Conservation (phyloP, 2,113 vertebrate genomes). For the Pelusios castaneus region DNA sequence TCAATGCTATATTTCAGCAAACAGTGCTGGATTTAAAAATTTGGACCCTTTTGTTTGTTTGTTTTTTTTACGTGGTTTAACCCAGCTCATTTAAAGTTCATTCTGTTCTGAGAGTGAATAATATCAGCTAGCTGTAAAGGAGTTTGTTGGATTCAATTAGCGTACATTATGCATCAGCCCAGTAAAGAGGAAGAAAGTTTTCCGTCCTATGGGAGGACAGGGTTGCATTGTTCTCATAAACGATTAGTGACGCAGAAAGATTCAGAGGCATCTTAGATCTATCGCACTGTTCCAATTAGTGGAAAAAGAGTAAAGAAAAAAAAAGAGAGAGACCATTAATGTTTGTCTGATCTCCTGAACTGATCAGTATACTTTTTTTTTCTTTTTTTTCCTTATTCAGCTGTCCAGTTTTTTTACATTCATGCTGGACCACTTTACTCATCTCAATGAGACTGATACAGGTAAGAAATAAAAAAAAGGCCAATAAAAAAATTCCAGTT, state of each 20-base stretch:
- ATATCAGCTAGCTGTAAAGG: background rate
- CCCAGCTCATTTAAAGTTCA: background rate
- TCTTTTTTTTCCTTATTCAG: constrained; percentile 74
- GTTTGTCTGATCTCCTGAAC: background rate
- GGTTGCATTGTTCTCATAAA: background rate
- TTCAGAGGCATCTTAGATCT: background rate
- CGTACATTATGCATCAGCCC: background rate
- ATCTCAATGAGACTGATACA: constrained; percentile 76
- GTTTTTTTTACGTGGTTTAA: background rate
- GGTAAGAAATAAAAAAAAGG: constrained; percentile 77
- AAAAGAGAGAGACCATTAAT: background rate
- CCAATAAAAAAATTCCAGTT: background rate
- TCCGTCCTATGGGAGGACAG: background rate
- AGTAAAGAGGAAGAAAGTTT: background rate
- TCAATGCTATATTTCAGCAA: background rate
- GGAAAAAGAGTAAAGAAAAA: background rate
- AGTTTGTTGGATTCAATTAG: background rate
- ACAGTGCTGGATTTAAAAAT: background rate
- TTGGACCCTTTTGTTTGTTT: background rate
- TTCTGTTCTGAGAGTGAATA: background rate
- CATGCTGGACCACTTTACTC: constrained; percentile 90
- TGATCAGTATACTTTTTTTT: constrained; percentile 42
- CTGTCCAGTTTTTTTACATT: constrained; percentile 94
- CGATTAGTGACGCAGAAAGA: background rate
- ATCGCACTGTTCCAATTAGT: background rate